These are phyloP conservation scores for Drosophila macrothrix DNA, from an alignment of 2,888 invertebrate genomes.

Conservation along the genomic window DNA sequence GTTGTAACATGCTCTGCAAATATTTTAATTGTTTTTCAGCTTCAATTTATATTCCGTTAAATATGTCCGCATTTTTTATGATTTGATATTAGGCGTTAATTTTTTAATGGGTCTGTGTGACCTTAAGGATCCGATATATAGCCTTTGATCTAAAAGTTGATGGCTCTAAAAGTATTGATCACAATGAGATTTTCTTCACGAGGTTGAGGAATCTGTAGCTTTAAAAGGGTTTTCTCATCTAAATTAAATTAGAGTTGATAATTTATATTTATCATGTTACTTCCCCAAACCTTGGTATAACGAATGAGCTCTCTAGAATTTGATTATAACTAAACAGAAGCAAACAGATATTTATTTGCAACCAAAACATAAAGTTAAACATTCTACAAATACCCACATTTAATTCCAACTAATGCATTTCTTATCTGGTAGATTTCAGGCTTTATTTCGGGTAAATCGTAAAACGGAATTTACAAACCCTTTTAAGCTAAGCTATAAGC, in stretches of 20 bases:
- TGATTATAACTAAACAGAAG: too few species aligned
- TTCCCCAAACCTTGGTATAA: too few species aligned
- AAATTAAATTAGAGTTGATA: neutral
- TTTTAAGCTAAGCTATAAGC: constrained; percentile 7
- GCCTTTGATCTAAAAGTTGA: neutral
- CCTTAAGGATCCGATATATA: neutral
- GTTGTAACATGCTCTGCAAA: constrained; percentile 74
- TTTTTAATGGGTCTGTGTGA: neutral
- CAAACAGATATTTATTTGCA: too few species aligned
- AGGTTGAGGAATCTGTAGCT: neutral
- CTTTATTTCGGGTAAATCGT: neutral
- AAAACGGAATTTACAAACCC: neutral
- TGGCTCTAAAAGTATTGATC: neutral
- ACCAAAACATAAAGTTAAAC: neutral
- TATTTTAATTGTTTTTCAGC: constrained; percentile 72
- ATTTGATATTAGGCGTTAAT: neutral
- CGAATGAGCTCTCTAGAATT: neutral
- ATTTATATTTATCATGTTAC: too few species aligned
- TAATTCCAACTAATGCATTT: neutral
- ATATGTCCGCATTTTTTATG: neutral
- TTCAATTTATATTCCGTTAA: constrained; percentile 10
- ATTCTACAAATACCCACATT: neutral
- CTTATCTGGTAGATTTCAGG: neutral
- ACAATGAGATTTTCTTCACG: rapidly evolving
- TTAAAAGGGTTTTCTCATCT: rapidly evolving